Conservation (phyloP, 2,797 vertebrate species). For the Lophius americanus region DNA sequence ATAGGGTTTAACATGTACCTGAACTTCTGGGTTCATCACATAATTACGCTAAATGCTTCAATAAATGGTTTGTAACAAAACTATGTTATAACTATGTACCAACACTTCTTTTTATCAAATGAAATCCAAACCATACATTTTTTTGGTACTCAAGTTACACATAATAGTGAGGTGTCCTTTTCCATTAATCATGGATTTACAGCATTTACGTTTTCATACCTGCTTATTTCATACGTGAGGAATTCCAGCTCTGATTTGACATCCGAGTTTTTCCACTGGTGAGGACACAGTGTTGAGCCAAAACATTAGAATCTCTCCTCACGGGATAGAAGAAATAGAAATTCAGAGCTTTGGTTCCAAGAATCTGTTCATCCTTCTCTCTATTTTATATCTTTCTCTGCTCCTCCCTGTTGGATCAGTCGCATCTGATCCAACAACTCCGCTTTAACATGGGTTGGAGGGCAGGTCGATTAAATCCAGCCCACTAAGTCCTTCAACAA, state of each 20-base stretch:
- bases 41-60: not conserved
- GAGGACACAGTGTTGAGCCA: too few species aligned
- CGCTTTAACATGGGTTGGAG: slow-evolving; percentile 10
- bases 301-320: too few species aligned
- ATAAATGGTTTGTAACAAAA: not conserved
- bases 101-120: not conserved
- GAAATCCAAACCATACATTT: too few species aligned
- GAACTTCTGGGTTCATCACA: too few species aligned
- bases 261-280: not conserved
- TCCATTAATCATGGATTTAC: slow-evolving; percentile 7
- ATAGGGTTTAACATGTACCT: too few species aligned
- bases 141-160: slow-evolving; percentile 13
- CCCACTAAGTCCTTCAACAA: not conserved
- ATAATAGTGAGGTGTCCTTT: slow-evolving; percentile 3
- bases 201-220: not conserved
- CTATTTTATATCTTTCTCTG: not conserved
- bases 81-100: not conserved
- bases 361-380: slow-evolving; percentile 6
- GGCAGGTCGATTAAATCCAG: slow-evolving; percentile 15
- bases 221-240: not conserved
- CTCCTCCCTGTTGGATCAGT: not conserved
- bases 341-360: not conserved
- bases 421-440: slow-evolving; percentile 9
- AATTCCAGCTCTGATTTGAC: slow-evolving; percentile 13
- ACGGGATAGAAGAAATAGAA: not conserved